Evolutionary conservation across 2,113 vertebrate genomes (phyloP), one percentile per base, ranked within the genome.

Genomic region (Xyliphius kryptos): DNA sequence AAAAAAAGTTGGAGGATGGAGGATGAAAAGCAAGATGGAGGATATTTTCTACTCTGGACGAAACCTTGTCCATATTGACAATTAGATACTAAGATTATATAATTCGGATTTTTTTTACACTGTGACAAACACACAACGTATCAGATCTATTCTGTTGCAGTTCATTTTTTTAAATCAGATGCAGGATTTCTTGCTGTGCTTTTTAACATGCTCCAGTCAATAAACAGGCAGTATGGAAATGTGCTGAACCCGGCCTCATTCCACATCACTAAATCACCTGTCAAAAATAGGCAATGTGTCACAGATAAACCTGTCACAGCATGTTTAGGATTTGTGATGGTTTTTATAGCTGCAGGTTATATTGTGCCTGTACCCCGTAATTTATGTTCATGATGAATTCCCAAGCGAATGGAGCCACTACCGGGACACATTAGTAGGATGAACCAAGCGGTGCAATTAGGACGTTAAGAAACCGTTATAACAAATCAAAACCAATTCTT

Each of bases 331-430:
- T 57, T 67, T 57, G n/a, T 48, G 15, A 51, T 21, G 26, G 41
- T 14, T 63, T 68, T 64, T 64, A 60, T 56, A 53, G 51, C 3
- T 52, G 49, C 40, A 47, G 65, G 65, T 67, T 60, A 60, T 60
- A 36, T 53, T 59, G 37, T 46, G 41, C 56, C 50, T 15, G 46
- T 64, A 15, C 50, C 61, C 61, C 48, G 55, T 41, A 49, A 64
- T 53, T 19, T 41, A 7, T 68, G 51, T 20, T 64, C 40, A 68
- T 64, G 55, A 57, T 51, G 47, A 50, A 67, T 55, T 59, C 52
- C 41, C 21, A 40, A 22, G 56, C 44, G 17, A 54, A 44, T 72
- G 52, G 38, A 72, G 68, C 57, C 55, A 41, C 26, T 32, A 32
- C 14, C 38, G 5, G 63, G 70, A 68, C 61, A 60, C 43, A 51